Evolutionary conservation across 2,797 vertebrate genomes (phyloP), one percentile per base, ranked within the genome.

Genomic region (Myotis planiceps): DNA sequence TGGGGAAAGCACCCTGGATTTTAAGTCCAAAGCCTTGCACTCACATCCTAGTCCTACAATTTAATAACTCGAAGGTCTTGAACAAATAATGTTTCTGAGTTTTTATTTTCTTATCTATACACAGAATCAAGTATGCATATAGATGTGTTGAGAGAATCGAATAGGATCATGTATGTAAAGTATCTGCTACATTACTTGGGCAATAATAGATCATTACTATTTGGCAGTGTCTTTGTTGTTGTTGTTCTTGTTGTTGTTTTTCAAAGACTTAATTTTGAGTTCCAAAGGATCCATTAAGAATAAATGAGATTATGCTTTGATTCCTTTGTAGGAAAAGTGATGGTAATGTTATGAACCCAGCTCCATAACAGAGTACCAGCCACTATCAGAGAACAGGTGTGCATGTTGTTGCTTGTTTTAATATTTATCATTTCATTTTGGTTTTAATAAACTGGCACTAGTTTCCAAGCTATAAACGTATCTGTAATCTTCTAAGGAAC

Each of bases 241-340:
- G 55, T 83, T 78, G 88, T 91, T 45, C 69, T 42, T 10, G 9
- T 89, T 78, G 19, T 83, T 79, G 88, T 92, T 45, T 74, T 87
- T 84, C 84, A 60, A 68, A n/a, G 14, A 93, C 45, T 91, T 90
- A 23, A 66, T 68, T 71, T 76, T 71, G 32, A 80, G 23, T 68
- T 34, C 34, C 0, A 0, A 66, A 95, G 86, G 45, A 42, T 6
- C 66, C 8, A 60, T 21, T 29, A 51, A 66, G 39, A 47, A 37
- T 60, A 51, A 95, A 47, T 6, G 12, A 37, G 29, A 58, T 82
- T 65, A n/a, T 65, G 1, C 21, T 87, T 84, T 69, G 16, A 42
- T 65, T 92, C 23, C 42, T 93, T 55, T 37, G 5, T 68, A 65
- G 29, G 19, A 32, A 55, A 95, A 23, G 10, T 27, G 55, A 58